Conservation (phyloP, 1,140 invertebrate species). For the Nasonia longicornis region DNA sequence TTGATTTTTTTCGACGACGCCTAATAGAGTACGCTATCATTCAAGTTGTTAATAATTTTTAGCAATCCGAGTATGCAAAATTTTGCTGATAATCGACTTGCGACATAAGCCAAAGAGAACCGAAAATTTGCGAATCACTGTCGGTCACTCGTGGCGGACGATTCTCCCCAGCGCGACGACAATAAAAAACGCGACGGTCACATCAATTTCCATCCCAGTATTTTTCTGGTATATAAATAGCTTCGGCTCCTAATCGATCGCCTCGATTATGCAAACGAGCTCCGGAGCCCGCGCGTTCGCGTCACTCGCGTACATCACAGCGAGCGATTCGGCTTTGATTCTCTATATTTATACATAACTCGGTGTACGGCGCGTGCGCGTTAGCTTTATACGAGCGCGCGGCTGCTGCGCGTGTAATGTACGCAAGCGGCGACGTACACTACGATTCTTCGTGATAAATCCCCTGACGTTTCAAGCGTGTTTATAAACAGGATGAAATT, state of each 20-base stretch:
- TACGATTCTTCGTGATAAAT: conserved; percentile 23
- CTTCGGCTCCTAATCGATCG: neutral
- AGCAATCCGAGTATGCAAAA: too few species aligned
- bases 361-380: too few species aligned
- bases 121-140: too few species aligned
- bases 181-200: neutral
- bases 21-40: too few species aligned
- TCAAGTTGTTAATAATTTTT: too few species aligned
- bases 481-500: conserved; percentile 39
- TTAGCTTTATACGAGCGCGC: neutral
- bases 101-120: too few species aligned
- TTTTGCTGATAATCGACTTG: too few species aligned
- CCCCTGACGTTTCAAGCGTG: conserved; percentile 5
- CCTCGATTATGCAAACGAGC: conserved; percentile 22
- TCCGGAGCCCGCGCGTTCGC: neutral
- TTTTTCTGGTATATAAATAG: neutral
- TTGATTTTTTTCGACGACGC: too few species aligned
- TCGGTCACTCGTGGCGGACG: too few species aligned
- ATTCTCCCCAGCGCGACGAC: too few species aligned
- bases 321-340: neutral
- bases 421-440: neutral
- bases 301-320: neutral
- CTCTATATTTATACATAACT: neutral
- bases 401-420: conserved; percentile 1
- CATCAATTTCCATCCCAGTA: neutral